phyloP scores from a whole-genome alignment of 2,797 vertebrate genomes.

The Pantherophis alleghaniensis region DNA sequence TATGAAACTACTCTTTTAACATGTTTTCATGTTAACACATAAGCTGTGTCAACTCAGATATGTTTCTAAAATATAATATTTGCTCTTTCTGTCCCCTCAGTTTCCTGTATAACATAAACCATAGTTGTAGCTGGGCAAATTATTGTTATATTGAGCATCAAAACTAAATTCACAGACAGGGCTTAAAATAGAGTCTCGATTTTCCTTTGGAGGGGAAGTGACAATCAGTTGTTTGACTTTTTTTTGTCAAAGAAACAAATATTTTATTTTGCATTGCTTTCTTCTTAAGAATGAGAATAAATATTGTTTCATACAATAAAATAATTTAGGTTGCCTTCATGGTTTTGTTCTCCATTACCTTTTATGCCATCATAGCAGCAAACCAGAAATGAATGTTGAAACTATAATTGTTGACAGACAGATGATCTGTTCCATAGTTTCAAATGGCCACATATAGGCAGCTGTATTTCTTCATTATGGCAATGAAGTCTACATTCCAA shows the following conservation, averaged over 20 bases:
- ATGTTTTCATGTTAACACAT: background rate
- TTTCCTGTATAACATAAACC: background rate
- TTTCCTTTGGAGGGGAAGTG: background rate
- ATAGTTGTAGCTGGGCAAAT: background rate
- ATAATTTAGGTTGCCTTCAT: background rate
- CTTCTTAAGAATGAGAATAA: constrained; percentile 11
- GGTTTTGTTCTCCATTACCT: background rate
- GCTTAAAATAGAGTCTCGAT: background rate
- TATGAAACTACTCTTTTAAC: background rate
- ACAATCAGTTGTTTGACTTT: background rate
- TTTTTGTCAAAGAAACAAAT: constrained; percentile 12
- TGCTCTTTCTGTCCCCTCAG: background rate
- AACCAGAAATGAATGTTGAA: background rate
- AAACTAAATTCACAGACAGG: background rate
- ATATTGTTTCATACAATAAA: background rate
- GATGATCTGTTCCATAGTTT: background rate
- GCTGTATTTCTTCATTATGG: background rate
- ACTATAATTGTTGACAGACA: background rate
- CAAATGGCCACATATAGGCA: background rate
- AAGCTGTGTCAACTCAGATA: background rate
- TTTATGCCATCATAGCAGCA: background rate
- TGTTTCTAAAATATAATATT: background rate
- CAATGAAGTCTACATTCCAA: background rate
- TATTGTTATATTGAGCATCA: background rate
- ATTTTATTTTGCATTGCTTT: background rate